Evolutionary conservation across 2,888 invertebrate genomes (phyloP).

Genomic region (Philopedon plagiatum): DNA sequence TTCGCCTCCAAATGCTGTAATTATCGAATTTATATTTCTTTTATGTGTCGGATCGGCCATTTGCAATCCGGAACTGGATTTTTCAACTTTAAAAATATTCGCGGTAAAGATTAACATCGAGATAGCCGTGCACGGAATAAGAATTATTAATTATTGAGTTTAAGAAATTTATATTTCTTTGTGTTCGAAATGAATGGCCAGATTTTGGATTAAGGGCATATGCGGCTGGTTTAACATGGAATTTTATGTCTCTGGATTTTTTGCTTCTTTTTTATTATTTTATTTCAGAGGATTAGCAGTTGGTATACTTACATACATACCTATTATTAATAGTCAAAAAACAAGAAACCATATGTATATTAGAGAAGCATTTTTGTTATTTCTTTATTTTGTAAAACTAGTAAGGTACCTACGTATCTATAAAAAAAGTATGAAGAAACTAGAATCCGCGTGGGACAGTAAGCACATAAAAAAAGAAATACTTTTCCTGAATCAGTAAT

Average conservation of each 20-base stretch:
- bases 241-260: not conserved
- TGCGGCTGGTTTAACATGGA: not conserved
- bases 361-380: too few relatives aligned
- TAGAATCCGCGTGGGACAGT: too few relatives aligned
- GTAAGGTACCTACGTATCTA: too few relatives aligned
- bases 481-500: too few relatives aligned
- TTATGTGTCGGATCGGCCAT: conserved; percentile 49
- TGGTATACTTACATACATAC: too few relatives aligned
- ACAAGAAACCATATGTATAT: too few relatives aligned
- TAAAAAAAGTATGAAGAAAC: too few relatives aligned
- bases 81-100: conserved; percentile 51
- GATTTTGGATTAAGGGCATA: conserved; percentile 46
- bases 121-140: conserved; percentile 50
- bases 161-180: conserved; percentile 59
- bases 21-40: conserved; percentile 50
- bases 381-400: too few relatives aligned
- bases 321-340: too few relatives aligned
- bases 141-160: conserved; percentile 60
- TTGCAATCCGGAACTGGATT: conserved; percentile 50
- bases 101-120: conserved; percentile 46
- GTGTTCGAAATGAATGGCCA: conserved; percentile 45
- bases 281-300: not conserved
- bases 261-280: not conserved
- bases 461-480: too few relatives aligned
- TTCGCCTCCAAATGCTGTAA: conserved; percentile 49